Evolutionary conservation across 2,797 vertebrate genomes (phyloP), one percentile per base, ranked within the genome.

Genomic region (Typhlichthys eigenmanni): DNA sequence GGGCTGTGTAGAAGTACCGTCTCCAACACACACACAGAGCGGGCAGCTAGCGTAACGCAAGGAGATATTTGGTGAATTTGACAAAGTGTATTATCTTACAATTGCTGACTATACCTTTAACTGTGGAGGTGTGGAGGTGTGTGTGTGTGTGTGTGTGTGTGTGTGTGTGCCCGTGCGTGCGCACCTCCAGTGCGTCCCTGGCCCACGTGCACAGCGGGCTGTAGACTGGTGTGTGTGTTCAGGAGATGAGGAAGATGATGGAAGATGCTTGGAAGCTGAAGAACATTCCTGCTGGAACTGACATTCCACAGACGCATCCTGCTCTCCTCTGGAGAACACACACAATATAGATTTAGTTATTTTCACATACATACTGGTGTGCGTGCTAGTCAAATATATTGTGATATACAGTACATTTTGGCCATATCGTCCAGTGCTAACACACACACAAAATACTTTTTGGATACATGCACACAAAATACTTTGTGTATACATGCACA

Each of bases 231-330:
- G 86, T 98, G 96, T 80, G 95, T 91, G 92, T 94, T 94, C 87
- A 97, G 93, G 83, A 98, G 94, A 91, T 99, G 97, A 43, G 97
- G 97, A 76, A 99, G 94, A 85, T 98, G 96, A 87, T 98, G 96
- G 92, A 98, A 98, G 92, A 98, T 95, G 68, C 95, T 98, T 82
- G 97, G 97, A 79, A 98, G 93, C 90, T 97, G 97, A 75, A 99
- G 92, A 69, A 95, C 93, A 91, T 95, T 98, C 86, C 97, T 96
- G 87, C 94, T 95, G 91, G 92, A 94, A 75, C 95, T 98, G 82
- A 94, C 91, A 62, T 98, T 98, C 96, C 97, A 98, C 74, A 96
- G 86, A 90, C 95, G 97, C 87, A 98, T 87, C 83, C 95, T 93
- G 13, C 95, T 95, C 90, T 99, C 96, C 89, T 98, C 97, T 98